A percentile compares a stretch with the other conserved stretches of the same genome.
Conservation (phyloP, 2,888 invertebrate species). For the Anticlea derivata region DNA sequence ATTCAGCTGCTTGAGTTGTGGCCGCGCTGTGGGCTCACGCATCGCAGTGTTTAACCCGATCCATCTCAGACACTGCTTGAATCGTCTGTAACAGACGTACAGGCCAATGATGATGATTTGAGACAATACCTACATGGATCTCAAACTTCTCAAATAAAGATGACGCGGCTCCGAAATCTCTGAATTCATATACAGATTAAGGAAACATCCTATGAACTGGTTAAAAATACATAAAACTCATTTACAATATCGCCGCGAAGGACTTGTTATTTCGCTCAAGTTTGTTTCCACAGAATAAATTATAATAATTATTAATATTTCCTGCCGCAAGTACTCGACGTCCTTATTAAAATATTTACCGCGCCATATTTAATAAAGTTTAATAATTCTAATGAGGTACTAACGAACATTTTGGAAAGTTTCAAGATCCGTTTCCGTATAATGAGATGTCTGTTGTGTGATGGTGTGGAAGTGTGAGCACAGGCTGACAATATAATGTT, state of each 20-base stretch:
- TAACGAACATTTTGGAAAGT: constrained; percentile 18
- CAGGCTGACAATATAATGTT: not conserved
- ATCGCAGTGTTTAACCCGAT: too few relatives aligned
- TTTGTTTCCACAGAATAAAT: constrained; percentile 47
- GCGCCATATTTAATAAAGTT: constrained; percentile 25
- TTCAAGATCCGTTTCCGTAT: constrained; percentile 12
- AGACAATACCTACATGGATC: too few relatives aligned
- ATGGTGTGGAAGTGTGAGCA: not conserved
- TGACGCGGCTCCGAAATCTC: too few relatives aligned
- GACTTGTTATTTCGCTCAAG: constrained; percentile 34
- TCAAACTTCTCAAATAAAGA: too few relatives aligned
- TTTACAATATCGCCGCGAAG: constrained; percentile 35
- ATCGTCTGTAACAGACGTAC: too few relatives aligned
- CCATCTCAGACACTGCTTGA: too few relatives aligned
- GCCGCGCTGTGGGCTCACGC: too few relatives aligned
- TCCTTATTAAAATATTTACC: constrained; percentile 34
- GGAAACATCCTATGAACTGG: constrained; percentile 12
- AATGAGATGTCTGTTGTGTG: constrained; percentile 7
- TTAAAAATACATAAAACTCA: constrained; percentile 38
- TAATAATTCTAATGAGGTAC: constrained; percentile 20
- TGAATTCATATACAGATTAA: too few relatives aligned
- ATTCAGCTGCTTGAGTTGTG: too few relatives aligned
- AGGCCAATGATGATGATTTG: too few relatives aligned
- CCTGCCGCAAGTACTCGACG: constrained; percentile 24
- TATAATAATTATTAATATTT: constrained; percentile 45